Base-by-base conservation (phyloP, 2,113 vertebrate species). In the Ceyx melanurus region DNA sequence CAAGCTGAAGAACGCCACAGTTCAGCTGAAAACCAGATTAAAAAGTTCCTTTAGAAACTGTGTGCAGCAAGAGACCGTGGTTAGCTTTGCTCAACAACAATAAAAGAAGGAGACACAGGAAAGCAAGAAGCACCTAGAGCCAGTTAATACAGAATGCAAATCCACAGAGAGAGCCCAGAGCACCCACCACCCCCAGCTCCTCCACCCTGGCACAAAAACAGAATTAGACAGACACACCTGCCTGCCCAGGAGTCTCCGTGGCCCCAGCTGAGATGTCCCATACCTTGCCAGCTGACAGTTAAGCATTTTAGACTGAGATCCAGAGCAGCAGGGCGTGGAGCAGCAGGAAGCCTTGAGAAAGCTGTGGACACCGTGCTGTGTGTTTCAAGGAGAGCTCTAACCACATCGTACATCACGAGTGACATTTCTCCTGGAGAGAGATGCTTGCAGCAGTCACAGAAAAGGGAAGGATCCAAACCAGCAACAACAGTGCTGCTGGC, bases 1-100 rank as follows among this genome's bases (percentile, higher is more conserved):
- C 29, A 57, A 53, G 62, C 22, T 90, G 22, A 57, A 62, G 53
- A 45, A 83, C 82, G 29, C 17, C 42, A 45, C 35, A 37, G 33
- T 86, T 93, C 54, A 93, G 10, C 35, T 83, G 60, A 92, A 88
- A 95, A 90, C 12, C 16, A 53, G 54, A 28, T 51, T 35, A 72
- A 89, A 88, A 15, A n/a, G 11, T 80, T 94, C 90, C 79, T 90
- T 90, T 35, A 83, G 83, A 93, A 93, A 90, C 13, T 61, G 60
- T 21, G 60, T 70, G 54, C 80, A 43, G 50, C 71, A 88, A 61
- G 51, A 70, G 18, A 70, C 37, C 90, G 88, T 71, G 92, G 86
- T 91, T 76, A 88, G 35, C 79, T 84, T 60, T 85, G 22, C 45
- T 85, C 48, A 31, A 71, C 71, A 46, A 89, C 7, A 33, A 17